Evolutionary conservation across 2,797 vertebrate genomes (phyloP), one percentile per base, ranked within the genome.

Genomic region (Channallabes apus): DNA sequence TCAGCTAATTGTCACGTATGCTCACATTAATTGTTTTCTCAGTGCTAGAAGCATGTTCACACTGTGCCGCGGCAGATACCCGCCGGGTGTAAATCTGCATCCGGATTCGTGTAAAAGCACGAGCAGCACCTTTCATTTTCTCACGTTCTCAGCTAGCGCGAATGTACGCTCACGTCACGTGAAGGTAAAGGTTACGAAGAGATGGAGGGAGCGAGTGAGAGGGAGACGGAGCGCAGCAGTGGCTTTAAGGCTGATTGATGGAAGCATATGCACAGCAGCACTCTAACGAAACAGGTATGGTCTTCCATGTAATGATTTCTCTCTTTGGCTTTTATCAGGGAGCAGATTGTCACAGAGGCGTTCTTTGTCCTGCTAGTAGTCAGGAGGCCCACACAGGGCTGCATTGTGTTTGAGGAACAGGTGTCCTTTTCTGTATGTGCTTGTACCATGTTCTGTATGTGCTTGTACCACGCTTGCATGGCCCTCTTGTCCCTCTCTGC

Each of bases 261-360:
- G 82, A 69, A 86, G 84, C 86, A 89, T 84, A 84, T 89, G 88
- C 80, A 82, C 72, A 80, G 82, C 65, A 81, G 82, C 17, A n/a
- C 62, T 82, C 75, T 41, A 73, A 51, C 76, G 87, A 81, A 85
- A 85, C 68, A 71, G 82, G 65, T 73, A 86, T 32, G 77, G 68
- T 24, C 81, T 35, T 54, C 80, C 85, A 86, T 90, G 85, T 90
- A 77, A 86, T 90, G 90, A 89, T 88, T 90, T 88, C 86, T 89
- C 35, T 81, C 88, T 88, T 86, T 72, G 68, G 64, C 78, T 83
- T 88, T 87, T 90, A 91, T 90, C 85, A 72, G 83, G 54, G 69
- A 77, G 83, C 71, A 87, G 83, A 86, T 87, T 85, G 83, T 86
- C 85, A 87, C 84, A 85, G 86, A 76, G 64, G 35, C 73, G 14